Base-by-base conservation (phyloP, 2,888 invertebrate genomes). In the Chymomyza caudatula region DNA sequence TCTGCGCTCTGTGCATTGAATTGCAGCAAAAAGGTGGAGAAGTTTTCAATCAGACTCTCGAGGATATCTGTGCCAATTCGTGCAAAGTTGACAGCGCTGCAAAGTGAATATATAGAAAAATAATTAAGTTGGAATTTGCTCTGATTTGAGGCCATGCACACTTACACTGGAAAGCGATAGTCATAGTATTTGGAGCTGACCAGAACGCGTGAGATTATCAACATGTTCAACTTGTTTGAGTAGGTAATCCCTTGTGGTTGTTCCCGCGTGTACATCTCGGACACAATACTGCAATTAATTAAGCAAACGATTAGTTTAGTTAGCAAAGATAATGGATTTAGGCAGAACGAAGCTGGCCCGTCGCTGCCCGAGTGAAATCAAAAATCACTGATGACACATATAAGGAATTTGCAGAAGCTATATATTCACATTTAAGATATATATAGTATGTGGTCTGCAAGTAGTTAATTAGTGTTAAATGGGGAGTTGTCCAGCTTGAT, bases 101-200 rank as follows among this genome's bases (percentile, higher is more conserved):
- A 69, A 52, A 19, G 8, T 11, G 15, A 43, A n/a, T n/a, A n/a
- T n/a, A 17, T 49, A 5, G 0, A n/a, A 47, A 53, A 54, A 25
- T 20, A 37, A 0, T 19, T 15, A 11, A 29, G 25, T 17, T 11
- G 15, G 53, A 13, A 61, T 37, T 0, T 37, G 1, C 29, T 37
- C 11, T 3, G 11, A 19, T 11, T 4, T 6, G 20, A 6, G 15
- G 0, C 3, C 4, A 57, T 4, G 43, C 15, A 43, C 17, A 82
- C 88, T 72, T 83, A 89, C 89, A 90, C 81, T 2, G 90, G 90
- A 79, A 85, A 90, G 49, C 89, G 81, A 61, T 88, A 90, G 63
- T 90, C 88, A 63, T 87, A 90, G 70, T 90, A 90, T 17, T 83
- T 83, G 47, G 87, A 84, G 53, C 73, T 74, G 0, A 87, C 71